Evolutionary conservation across 53 echinoderm and acorn worm genomes (phyloP).

Genomic region (Mesocentrotus franciscanus): DNA sequence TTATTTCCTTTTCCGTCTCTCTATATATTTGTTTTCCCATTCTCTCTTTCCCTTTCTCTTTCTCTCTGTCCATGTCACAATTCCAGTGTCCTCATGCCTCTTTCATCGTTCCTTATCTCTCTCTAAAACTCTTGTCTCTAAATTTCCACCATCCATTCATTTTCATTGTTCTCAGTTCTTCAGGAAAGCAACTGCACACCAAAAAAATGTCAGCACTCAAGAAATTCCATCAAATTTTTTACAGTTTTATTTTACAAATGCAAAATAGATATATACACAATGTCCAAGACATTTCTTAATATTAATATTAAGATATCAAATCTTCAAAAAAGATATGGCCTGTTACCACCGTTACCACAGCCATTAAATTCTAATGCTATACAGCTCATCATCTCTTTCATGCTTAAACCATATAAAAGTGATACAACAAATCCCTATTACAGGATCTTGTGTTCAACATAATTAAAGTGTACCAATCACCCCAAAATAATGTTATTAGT

Average conservation of each 20-base stretch:
- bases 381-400: not conserved
- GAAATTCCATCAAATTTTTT: not conserved
- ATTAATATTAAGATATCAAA: not conserved
- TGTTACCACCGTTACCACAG: not conserved
- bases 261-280: conserved; percentile 56
- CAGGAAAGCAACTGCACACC: not conserved
- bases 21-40: not conserved
- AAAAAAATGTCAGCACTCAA: not conserved
- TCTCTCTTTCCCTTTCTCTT: not conserved
- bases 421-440: not conserved
- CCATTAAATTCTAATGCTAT: not conserved
- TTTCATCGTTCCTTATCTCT: not conserved
- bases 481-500: too few relatives aligned
- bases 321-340: not conserved
- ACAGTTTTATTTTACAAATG: conserved; percentile 46
- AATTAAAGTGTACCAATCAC: not conserved
- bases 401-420: not conserved
- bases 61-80: not conserved
- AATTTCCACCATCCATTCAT: not conserved
- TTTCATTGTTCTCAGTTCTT: not conserved
- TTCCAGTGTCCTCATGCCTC: not conserved
- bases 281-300: conserved; percentile 39
- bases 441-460: not conserved
- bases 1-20: not conserved
- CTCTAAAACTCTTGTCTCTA: not conserved